These are phyloP conservation scores for Subacronicta megacephala DNA, from an alignment of 2,888 invertebrate species.

Conservation along the genomic window DNA sequence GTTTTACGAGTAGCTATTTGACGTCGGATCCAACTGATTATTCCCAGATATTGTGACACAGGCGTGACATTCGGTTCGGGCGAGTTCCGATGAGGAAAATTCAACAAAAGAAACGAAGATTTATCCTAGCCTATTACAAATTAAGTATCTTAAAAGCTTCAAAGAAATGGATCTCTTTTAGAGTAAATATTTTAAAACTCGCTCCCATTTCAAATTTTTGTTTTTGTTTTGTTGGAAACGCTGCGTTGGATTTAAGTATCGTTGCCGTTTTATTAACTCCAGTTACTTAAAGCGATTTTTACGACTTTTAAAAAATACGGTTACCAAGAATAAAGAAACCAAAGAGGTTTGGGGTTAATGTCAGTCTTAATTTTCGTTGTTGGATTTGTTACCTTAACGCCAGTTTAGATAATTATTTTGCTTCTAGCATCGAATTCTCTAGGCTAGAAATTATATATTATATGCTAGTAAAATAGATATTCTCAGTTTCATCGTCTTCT, in stretches of 20 bases:
- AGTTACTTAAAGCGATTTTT: constrained; percentile 1
- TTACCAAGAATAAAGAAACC: no score
- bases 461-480: no score
- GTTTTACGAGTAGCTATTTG: constrained; percentile 59
- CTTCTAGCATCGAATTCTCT: no score
- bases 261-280: constrained; percentile 18
- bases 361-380: no score
- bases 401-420: no score
- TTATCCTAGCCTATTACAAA: constrained; percentile 49
- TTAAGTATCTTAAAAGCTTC: constrained; percentile 52
- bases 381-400: no score
- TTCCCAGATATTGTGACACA: constrained; percentile 51
- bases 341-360: no score
- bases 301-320: background rate
- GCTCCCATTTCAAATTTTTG: constrained; percentile 18
- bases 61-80: constrained; percentile 33
- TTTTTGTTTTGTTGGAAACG: constrained; percentile 31
- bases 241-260: constrained; percentile 11
- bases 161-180: constrained; percentile 28
- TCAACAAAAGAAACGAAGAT: constrained; percentile 39
- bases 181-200: constrained; percentile 41
- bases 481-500: no score
- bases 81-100: constrained; percentile 28
- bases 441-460: no score
- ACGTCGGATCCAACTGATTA: constrained; percentile 56